Evolutionary conservation across 1,140 invertebrate genomes (phyloP), one percentile per base, ranked within the genome.

Genomic region (Lutraria rhynchaena): DNA sequence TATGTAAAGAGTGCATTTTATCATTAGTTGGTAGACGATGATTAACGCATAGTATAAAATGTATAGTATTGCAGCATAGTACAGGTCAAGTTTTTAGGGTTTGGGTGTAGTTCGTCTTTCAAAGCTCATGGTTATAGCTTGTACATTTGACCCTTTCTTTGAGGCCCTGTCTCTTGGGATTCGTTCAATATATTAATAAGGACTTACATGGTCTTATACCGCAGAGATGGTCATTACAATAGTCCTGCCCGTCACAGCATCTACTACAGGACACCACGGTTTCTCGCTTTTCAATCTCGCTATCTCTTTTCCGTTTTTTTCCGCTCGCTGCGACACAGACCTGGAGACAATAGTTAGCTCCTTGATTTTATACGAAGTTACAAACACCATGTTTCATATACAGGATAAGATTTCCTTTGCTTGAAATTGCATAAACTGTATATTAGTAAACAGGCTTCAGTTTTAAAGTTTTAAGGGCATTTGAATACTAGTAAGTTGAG

Each of bases 151-250:
- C n/a, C n/a, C n/a, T n/a, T n/a, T n/a, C n/a, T n/a, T n/a, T n/a
- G n/a, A n/a, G n/a, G n/a, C n/a, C n/a, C n/a, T n/a, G n/a, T n/a
- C n/a, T n/a, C n/a, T n/a, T n/a, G n/a, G n/a, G n/a, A n/a, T n/a
- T n/a, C n/a, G n/a, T n/a, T n/a, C n/a, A n/a, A n/a, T n/a, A n/a
- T n/a, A n/a, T n/a, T n/a, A n/a, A n/a, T n/a, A n/a, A n/a, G n/a
- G 24, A 63, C 35, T 22, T 3, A 67, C 63, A 37, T 67, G 44
- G 44, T 27, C 31, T 67, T 33, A 67, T 27, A 2, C 63, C 63
- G 49, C 63, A 67, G 15, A 67, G 7, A 67, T 49, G 63, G 11
- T 67, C 63, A 31, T 67, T 67, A 67, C 63, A 67, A 31, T 46
- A 67, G 31, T 67, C 63, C 1, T 11, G 13, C 2, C 41, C 63